phyloP scores from a whole-genome alignment of 2,888 invertebrate genomes.

The Hypercompe scribonia region DNA sequence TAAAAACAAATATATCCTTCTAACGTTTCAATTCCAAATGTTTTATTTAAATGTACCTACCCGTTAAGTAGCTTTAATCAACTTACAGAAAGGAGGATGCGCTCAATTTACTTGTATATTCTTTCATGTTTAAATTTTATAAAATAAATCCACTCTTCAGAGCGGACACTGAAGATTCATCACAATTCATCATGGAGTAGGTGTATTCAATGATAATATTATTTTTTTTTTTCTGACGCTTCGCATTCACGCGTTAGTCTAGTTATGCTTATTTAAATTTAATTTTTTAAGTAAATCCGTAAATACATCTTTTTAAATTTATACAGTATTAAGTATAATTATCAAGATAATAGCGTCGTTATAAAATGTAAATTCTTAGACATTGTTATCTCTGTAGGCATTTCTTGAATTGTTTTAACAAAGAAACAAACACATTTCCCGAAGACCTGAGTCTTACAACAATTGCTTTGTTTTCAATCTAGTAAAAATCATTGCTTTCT shows the following conservation, averaged over 20 bases:
- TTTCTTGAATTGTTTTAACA: neutral
- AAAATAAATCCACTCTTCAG: too few species aligned
- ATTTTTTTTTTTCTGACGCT: neutral
- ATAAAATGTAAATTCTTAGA: slow-evolving; percentile 1
- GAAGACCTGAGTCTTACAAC: neutral
- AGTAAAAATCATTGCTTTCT: neutral
- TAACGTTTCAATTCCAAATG: neutral
- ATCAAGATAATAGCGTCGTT: neutral
- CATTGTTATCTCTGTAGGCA: neutral
- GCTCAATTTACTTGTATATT: too few species aligned
- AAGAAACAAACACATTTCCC: neutral
- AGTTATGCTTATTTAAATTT: neutral
- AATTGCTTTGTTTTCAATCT: neutral
- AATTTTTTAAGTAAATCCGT: neutral
- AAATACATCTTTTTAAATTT: neutral
- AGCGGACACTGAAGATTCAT: too few species aligned
- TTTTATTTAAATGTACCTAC: neutral
- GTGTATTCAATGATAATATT: neutral
- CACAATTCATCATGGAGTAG: neutral
- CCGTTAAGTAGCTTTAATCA: neutral
- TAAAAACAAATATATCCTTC: neutral
- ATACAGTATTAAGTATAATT: neutral
- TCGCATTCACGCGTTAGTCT: neutral
- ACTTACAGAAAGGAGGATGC: neutral
- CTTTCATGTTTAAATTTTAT: too few species aligned